phyloP scores from a whole-genome alignment of 53 echinoderm and acorn worm genomes.

The Zoroaster sp. region DNA sequence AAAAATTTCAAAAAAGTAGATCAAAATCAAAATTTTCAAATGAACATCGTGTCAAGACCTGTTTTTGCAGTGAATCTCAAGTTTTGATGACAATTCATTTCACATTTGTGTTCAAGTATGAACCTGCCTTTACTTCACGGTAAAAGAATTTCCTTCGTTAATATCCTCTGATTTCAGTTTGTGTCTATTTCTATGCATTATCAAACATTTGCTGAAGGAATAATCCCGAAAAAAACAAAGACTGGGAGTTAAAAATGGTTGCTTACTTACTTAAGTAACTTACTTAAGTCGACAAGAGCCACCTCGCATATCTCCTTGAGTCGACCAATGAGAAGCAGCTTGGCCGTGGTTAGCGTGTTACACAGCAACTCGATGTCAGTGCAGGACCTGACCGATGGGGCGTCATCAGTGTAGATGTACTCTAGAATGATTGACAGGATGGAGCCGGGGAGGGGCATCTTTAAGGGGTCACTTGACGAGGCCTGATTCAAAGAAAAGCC shows the following conservation, averaged over 20 bases:
- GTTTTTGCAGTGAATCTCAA: no score
- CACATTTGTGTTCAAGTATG: no score
- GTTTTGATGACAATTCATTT: neutral
- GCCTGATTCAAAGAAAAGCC: constrained; percentile 51
- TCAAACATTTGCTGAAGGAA: neutral
- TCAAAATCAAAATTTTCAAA: no score
- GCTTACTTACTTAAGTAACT: constrained; percentile 27
- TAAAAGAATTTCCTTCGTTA: no score
- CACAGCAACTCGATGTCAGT: constrained; percentile 85
- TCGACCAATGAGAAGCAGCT: constrained; percentile 82
- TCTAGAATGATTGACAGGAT: constrained; percentile 74
- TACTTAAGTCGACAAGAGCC: constrained; percentile 83
- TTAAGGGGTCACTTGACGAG: constrained; percentile 75
- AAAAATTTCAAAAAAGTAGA: no score
- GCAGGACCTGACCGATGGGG: constrained; percentile 48
- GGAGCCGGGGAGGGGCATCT: constrained; percentile 76
- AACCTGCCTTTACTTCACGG: no score
- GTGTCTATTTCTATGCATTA: no score
- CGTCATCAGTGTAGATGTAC: constrained; percentile 84
- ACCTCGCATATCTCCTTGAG: constrained; percentile 93
- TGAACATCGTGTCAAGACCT: no score
- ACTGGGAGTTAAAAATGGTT: neutral
- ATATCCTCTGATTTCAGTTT: no score
- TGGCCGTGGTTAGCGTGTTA: constrained; percentile 75
- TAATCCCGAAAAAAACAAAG: neutral